Conservation (phyloP, 2,113 vertebrate genomes). For the Pundamilia nyererei region DNA sequence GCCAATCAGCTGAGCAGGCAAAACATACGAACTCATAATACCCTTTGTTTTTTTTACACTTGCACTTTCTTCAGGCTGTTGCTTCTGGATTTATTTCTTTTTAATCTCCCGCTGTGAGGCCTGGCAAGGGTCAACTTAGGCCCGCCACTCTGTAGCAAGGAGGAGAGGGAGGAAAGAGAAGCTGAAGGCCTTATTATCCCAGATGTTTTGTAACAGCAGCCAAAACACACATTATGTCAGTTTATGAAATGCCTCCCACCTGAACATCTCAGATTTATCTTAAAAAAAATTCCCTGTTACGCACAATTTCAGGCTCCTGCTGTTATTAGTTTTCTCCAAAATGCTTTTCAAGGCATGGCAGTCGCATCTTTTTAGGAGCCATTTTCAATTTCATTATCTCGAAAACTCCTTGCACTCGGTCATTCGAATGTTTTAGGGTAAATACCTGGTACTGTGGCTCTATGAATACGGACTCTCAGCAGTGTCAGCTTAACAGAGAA, state of each 20-base stretch:
- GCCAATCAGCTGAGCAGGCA: background rate
- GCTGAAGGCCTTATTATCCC: background rate
- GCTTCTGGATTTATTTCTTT: background rate
- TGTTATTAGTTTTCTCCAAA: background rate
- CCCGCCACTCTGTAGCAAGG: fast-evolving
- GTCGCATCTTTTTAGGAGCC: background rate
- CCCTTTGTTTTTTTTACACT: background rate
- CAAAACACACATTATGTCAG: background rate
- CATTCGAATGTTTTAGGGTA: background rate
- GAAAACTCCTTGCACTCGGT: background rate
- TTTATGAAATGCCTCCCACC: background rate
- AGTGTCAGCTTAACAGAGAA: background rate
- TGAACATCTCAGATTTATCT: background rate
- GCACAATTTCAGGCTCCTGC: background rate
- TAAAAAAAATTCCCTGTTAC: background rate
- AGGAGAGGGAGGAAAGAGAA: background rate
- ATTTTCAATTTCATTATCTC: background rate
- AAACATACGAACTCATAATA: background rate
- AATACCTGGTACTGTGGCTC: background rate
- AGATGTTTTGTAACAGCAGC: background rate
- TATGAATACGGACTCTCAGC: background rate
- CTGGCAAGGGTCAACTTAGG: background rate
- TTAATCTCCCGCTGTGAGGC: background rate
- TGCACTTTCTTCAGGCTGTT: background rate
- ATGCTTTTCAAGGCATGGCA: background rate